Conservation (phyloP, 1,140 invertebrate genomes). For the Ditylenchus dipsaci region DNA sequence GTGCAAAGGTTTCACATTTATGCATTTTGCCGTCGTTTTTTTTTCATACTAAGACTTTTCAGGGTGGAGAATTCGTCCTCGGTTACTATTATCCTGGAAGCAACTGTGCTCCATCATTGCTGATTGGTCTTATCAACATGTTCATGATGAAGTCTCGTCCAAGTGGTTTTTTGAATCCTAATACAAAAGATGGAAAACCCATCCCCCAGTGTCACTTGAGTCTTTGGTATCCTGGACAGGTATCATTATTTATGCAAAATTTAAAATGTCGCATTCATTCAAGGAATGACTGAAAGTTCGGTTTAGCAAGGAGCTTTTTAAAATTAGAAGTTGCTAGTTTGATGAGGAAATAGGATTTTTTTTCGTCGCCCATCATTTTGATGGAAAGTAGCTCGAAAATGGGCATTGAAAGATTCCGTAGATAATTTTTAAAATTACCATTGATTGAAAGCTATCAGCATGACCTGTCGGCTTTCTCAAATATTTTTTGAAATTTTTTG, state of each 20-base stretch:
- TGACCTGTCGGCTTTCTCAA: too few species aligned
- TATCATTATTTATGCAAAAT: constrained; percentile 11
- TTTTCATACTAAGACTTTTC: constrained; percentile 5
- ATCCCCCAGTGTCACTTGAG: constrained; percentile 45
- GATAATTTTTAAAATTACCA: too few species aligned
- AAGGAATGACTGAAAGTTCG: too few species aligned
- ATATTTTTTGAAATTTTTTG: too few species aligned
- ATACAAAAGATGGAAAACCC: not conserved
- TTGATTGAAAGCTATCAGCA: too few species aligned
- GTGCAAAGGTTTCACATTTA: constrained; percentile 25
- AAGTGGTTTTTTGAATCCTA: constrained; percentile 38
- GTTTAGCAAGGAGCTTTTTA: too few species aligned
- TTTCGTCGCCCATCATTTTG: too few species aligned
- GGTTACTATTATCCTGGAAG: constrained; percentile 52
- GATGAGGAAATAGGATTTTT: too few species aligned
- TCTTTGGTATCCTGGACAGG: constrained; percentile 58
- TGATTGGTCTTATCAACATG: constrained; percentile 69
- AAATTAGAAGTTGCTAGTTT: too few species aligned
- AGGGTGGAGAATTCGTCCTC: constrained; percentile 41
- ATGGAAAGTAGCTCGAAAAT: too few species aligned
- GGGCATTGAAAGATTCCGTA: too few species aligned
- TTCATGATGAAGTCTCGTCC: constrained; percentile 50
- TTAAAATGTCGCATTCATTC: not conserved
- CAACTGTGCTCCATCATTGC: constrained; percentile 65
- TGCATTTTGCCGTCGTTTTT: not conserved